phyloP scores from a whole-genome alignment of 2,888 invertebrate species.

The Lasioglossum villosulum region DNA sequence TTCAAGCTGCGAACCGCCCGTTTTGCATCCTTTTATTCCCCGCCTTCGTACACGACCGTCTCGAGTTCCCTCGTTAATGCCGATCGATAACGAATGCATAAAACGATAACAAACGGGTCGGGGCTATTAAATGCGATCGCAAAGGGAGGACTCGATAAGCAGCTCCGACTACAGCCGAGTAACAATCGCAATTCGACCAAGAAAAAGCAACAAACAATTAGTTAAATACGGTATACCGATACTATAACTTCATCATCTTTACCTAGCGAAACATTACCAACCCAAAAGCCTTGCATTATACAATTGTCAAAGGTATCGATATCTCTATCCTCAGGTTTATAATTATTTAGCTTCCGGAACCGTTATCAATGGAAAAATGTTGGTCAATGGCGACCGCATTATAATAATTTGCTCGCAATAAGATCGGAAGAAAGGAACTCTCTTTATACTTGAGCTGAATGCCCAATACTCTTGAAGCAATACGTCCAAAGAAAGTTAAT shows the following conservation, averaged over 20 bases:
- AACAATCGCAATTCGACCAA: slow-evolving; percentile 3
- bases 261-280: not conserved
- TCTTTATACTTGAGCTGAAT: not conserved
- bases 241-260: not conserved
- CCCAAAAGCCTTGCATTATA: not conserved
- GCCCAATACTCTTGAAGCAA: not conserved
- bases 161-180: slow-evolving; percentile 12
- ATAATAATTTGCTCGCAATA: not conserved
- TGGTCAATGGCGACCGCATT: not conserved
- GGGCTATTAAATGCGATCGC: slow-evolving; percentile 29
- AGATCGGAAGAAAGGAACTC: not conserved
- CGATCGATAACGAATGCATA: slow-evolving; percentile 59
- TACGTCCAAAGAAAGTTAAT: not conserved
- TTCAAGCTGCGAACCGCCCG: slow-evolving; percentile 65
- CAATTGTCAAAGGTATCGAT: not conserved
- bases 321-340: not conserved
- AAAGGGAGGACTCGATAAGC: slow-evolving; percentile 32
- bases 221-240: not conserved
- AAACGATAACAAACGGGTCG: slow-evolving; percentile 60
- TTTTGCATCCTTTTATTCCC: slow-evolving; percentile 54
- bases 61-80: slow-evolving; percentile 67
- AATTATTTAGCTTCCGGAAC: not conserved
- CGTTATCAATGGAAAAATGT: not conserved
- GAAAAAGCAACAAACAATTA: not conserved
- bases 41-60: slow-evolving; percentile 32